Evolutionary conservation across 2,797 vertebrate genomes (phyloP).

Genomic region (Takifugu rubripes): DNA sequence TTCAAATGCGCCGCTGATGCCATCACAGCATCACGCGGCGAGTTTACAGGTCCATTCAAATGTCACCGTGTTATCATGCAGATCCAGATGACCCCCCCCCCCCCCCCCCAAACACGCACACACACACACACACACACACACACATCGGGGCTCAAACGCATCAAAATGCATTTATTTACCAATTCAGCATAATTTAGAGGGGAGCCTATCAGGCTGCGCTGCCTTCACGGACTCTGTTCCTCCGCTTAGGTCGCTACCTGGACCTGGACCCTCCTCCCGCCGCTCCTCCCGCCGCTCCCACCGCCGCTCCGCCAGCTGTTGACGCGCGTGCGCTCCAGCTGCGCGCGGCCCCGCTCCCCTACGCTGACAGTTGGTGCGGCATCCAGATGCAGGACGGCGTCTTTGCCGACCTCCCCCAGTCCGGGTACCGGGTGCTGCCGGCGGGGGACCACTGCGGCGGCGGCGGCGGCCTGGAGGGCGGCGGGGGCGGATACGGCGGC

Average conservation of each 20-base stretch:
- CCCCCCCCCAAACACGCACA: not conserved
- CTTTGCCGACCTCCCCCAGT: slow-evolving; percentile 65
- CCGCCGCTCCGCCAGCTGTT: slow-evolving; percentile 30
- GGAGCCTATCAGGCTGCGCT: not conserved
- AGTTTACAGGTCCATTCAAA: slow-evolving; percentile 66
- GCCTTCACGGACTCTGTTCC: not conserved
- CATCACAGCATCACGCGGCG: slow-evolving; percentile 58
- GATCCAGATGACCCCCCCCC: not conserved
- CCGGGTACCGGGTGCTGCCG: slow-evolving; percentile 76
- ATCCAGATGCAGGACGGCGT: slow-evolving; percentile 67
- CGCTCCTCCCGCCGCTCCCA: not conserved
- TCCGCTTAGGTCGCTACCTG: slow-evolving; percentile 63
- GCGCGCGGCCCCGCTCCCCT: slow-evolving; percentile 53
- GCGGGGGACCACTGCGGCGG: slow-evolving; percentile 44
- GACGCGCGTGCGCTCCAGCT: slow-evolving; percentile 59
- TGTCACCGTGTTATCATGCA: slow-evolving; percentile 39
- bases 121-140: not conserved
- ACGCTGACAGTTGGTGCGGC: slow-evolving; percentile 60
- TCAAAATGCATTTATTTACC: not conserved
- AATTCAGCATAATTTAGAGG: not conserved
- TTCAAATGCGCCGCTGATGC: slow-evolving; percentile 69
- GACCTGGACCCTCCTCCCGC: slow-evolving; percentile 65
- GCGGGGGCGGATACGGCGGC: slow-evolving; percentile 2
- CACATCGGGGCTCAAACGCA: not conserved
- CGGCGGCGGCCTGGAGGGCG: not conserved